Conservation (phyloP, 2,797 vertebrate species). For the Lacerta bilineata region DNA sequence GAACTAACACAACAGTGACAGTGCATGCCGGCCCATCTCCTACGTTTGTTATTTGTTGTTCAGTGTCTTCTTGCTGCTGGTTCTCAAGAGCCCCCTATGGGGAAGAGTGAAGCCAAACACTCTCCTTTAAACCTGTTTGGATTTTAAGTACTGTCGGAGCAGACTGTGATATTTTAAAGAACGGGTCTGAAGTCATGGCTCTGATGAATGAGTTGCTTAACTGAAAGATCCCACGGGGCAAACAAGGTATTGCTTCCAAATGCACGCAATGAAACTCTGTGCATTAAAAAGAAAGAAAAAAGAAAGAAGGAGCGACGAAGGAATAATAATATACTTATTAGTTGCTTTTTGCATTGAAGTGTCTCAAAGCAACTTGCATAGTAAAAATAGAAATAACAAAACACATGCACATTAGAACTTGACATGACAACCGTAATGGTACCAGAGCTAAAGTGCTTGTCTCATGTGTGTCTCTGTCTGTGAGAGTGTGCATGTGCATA, state of each 20-base stretch:
- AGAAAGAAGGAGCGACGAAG: too few species aligned
- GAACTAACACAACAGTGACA: constrained; percentile 47
- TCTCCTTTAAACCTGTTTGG: neutral
- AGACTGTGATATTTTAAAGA: neutral
- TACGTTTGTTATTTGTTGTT: constrained; percentile 51
- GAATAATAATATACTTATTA: too few species aligned
- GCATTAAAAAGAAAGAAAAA: too few species aligned
- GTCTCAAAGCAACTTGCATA: too few species aligned
- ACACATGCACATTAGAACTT: too few species aligned
- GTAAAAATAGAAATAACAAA: too few species aligned
- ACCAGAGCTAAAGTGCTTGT: neutral
- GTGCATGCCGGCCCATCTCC: constrained; percentile 44
- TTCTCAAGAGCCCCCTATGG: constrained; percentile 35
- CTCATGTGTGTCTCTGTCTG: neutral
- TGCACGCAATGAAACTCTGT: neutral
- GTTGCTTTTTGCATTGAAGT: too few species aligned
- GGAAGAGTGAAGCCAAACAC: constrained; percentile 10
- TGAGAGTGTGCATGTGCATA: neutral
- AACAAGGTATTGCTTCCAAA: neutral
- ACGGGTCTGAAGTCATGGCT: neutral
- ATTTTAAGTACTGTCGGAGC: neutral
- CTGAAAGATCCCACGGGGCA: neutral
- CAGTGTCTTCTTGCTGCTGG: constrained; percentile 48
- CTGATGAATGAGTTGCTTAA: neutral
- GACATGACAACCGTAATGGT: too few species aligned